Base-by-base conservation (phyloP, 2,797 vertebrate species). In the Neolamprologus multifasciatus region DNA sequence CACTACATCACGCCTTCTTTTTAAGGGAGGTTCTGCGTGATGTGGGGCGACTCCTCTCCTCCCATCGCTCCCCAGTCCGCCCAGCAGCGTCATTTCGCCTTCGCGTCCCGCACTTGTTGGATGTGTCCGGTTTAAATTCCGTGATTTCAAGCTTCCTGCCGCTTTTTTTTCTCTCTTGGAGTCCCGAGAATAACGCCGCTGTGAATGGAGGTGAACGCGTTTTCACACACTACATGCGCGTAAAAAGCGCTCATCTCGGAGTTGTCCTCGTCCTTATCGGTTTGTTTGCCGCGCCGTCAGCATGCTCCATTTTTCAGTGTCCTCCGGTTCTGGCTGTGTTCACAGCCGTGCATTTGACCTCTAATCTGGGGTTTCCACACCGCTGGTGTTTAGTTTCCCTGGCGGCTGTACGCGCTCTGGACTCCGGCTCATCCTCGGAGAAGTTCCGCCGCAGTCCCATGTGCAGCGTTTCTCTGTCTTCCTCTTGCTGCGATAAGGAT, bases 361-460 rank as follows among this genome's bases (percentile, higher is more conserved):
- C 78, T 78, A 85, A 83, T 59, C 43, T 21, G 78, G 81, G 16
- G 71, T 26, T 82, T 51, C 54, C 62, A 57, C 77, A 11, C 74
- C 79, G 55, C 86, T 45, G 26, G 33, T 31, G 43, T 76, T 52
- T 79, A 7, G 4, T 14, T 52, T 48, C 59, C 48, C 50, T 31
- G 51, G 33, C 83, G 45, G 85, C 67, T 83, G 52, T 29, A 91
- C 83, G 92, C 93, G 86, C 86, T 55, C 89, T 55, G 85, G 84
- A 89, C 87, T 87, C 90, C 76, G 86, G 87, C 59, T 84, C 80
- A 84, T 84, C 87, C 82, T 90, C 88, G 92, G 90, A 92, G 87
- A 88, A 89, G 91, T 91, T 86, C 89, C 91, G 80, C 88, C 86
- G 93, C 94, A 91, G 86, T 90, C 93, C 82, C 84, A 71, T 77